phyloP scores from a whole-genome alignment of 2,797 vertebrate species.

The Glyptemys insculpta region DNA sequence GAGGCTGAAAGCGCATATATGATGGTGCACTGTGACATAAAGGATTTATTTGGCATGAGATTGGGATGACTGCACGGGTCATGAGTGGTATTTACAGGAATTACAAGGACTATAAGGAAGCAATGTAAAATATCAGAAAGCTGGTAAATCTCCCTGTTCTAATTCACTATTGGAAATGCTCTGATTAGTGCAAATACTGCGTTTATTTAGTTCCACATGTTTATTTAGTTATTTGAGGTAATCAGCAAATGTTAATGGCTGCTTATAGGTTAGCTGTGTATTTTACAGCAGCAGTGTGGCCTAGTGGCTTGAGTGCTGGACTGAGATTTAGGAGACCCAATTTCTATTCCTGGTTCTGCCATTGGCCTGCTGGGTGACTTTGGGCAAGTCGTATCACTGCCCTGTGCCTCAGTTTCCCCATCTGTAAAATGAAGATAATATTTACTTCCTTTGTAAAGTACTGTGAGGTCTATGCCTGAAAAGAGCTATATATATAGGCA shows the following conservation, averaged over 20 bases:
- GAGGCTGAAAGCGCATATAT: not conserved
- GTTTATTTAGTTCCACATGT: not conserved
- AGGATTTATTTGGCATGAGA: not conserved
- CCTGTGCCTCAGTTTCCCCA: not conserved
- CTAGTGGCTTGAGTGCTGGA: not conserved
- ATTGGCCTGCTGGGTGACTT: rapidly evolving
- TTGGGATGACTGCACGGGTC: not conserved
- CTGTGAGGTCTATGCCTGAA: not conserved
- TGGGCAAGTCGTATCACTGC: not conserved
- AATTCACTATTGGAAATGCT: not conserved
- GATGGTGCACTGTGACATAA: rapidly evolving
- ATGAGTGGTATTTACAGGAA: not conserved
- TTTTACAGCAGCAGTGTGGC: not conserved
- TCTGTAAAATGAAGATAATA: not conserved
- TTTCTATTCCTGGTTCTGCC: not conserved
- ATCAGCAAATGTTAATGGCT: not conserved
- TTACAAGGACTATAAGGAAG: not conserved
- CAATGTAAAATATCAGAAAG: not conserved
- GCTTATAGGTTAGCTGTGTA: not conserved
- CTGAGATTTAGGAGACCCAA: not conserved
- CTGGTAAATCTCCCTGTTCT: not conserved
- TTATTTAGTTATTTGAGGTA: not conserved
- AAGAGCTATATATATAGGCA: not conserved
- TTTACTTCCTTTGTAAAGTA: not conserved
- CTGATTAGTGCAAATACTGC: not conserved